A percentile compares a stretch with the other conserved stretches of the same genome.
Evolutionary conservation across 2,797 vertebrate species (phyloP).

Genomic region (Anguilla pacifica): DNA sequence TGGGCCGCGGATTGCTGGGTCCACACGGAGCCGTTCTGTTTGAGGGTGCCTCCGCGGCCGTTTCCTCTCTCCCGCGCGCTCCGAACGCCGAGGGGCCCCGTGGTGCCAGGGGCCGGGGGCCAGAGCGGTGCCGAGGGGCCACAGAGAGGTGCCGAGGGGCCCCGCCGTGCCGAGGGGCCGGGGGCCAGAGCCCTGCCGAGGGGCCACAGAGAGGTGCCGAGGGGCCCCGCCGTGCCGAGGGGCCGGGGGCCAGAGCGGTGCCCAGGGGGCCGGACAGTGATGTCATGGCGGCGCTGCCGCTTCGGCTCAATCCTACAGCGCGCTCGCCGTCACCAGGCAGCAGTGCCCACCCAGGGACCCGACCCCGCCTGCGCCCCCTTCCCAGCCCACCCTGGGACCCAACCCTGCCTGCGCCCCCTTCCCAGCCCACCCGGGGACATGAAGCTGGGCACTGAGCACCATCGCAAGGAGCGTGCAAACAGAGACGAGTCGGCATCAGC

Average conservation of each 20-base stretch:
- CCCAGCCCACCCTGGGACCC: neutral
- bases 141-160: too few relatives aligned
- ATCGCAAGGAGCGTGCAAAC: neutral
- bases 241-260: neutral
- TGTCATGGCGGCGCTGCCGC: conserved; percentile 24
- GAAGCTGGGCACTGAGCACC: neutral
- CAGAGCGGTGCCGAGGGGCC: too few relatives aligned
- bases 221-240: too few relatives aligned
- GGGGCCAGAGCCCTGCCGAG: neutral
- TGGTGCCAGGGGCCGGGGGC: conserved; percentile 13
- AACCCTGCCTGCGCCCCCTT: too few relatives aligned
- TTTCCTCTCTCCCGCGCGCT: neutral
- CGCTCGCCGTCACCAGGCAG: neutral
- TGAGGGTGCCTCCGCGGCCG: conserved; percentile 22
- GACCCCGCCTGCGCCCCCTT: too few relatives aligned
- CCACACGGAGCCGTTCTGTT: conserved; percentile 39
- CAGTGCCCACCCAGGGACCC: neutral
- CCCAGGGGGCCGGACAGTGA: conserved; percentile 25
- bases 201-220: too few relatives aligned
- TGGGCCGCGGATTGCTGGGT: conserved; percentile 43
- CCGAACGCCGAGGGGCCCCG: neutral
- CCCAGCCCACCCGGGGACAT: neutral
- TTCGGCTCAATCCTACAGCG: neutral
- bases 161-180: too few relatives aligned
- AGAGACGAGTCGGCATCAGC: neutral